Evolutionary conservation across 1,140 invertebrate genomes (phyloP), one percentile per base, ranked within the genome.

Genomic region (Cydia splendana): DNA sequence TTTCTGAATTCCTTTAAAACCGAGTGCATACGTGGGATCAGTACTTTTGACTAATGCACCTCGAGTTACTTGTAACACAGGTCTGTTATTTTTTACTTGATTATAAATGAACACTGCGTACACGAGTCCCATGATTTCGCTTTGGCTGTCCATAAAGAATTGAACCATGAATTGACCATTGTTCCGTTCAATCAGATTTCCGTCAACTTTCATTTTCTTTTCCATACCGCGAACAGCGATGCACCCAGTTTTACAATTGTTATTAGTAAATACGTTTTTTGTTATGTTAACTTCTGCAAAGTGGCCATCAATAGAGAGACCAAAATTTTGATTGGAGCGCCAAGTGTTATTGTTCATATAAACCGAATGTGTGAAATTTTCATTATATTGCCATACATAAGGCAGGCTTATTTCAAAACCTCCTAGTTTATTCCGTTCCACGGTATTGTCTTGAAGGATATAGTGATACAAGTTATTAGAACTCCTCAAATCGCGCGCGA

Each of bases 391-490:
- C 97, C 98, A 99, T 10, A 98, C 97, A 85, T 99, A 99, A 0
- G 98, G 98, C 13, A 99, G 88, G 0, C 95, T 94, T 2, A 99
- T 93, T 85, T 98, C 95, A 78, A 99, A 96, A 18, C 98, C 98
- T 28, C 97, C 97, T 42, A 94, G 94, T 75, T 93, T 93, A 88
- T 99, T 99, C 80, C 97, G 94, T 85, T 98, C 97, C 51, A 98
- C 95, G 0, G 97, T 97, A 80, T 97, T 97, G 83, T 98, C 97
- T 93, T 97, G 96, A 42, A 99, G 88, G 30, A 97, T 95, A 95
- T 98, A 99, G 86, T 99, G 98, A 91, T 98, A 99, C 0, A 99
- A 93, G 94, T 99, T 99, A 84, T 98, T 98, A 0, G 98, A 98
- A 76, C 97, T 96, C 77, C 97, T 95, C 81, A 98, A 94, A 89